Base-by-base conservation (phyloP, 2,888 invertebrate species). In the Drosophila tripunctata region DNA sequence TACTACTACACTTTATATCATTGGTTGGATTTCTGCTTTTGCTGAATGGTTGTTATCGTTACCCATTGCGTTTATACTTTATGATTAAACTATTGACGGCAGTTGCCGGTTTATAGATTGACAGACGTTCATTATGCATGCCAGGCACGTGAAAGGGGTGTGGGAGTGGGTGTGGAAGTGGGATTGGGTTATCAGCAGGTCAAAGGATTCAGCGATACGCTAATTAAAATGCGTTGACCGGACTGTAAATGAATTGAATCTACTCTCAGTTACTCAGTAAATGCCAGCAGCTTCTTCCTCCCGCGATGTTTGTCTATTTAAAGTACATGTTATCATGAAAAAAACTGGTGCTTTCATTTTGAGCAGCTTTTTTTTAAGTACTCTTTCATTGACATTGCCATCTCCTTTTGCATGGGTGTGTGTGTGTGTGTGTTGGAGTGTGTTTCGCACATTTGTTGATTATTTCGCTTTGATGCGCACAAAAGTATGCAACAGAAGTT, bases 401-500 rank as follows among this genome's bases (percentile, higher is more conserved):
- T 30, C 33, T 40, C 33, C 30, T 33, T 33, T 43, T 15, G 50
- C 14, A 1, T 17, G 15, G 33, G 15, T 31, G 48, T 24, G 8
- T 54, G 22, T 61, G 50, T 54, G 45, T 24, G 43, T 45, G 41
- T 62, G 24, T 57, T 17, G 36, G 14, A 55, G 36, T 64, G 62
- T 33, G 40, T 50, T 33, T 67, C 67, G 71, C 82, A 84, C 80
- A 84, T 81, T 81, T 84, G 85, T 81, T 81, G 81, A 81, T 81
- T 81, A 81, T 84, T 81, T 81, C 79, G 80, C 85, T 81, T 81
- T 81, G 80, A 85, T 82, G 82, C 82, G 83, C 78, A 70, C 78
- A 74, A 78, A 74, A 84, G 80, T 76, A 79, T 77, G 75, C 77
- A 78, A 8, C 4, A 51, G 48, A 43, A 52, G 40, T 40, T 44